Base-by-base conservation (phyloP, 2,888 invertebrate genomes). In the Lepidocyrtoides sp. region DNA sequence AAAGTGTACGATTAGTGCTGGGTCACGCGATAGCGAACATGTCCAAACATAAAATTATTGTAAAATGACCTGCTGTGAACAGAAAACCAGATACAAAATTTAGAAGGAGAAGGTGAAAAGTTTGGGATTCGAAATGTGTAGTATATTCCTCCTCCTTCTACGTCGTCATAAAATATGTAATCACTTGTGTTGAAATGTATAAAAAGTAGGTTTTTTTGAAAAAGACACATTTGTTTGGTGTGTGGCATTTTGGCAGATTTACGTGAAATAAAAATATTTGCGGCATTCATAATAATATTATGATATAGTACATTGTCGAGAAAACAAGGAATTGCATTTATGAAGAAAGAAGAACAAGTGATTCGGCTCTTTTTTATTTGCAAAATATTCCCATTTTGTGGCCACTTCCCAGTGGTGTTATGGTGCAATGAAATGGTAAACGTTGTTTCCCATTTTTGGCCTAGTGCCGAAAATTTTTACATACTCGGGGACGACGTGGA, bases 301-400 rank as follows among this genome's bases (percentile, higher is more conserved):
- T 20, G 54, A 54, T 54, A 44, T 44, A 17, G 4, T 54, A 17
- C 14, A 60, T 60, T 60, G 60, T 60, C 10, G 17, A 26, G 26
- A 60, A 60, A 12, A 1, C 5, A 26, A 26, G 60, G 26, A 60
- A 10, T 60, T 60, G 60, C 26, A 26, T 26, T n/a, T n/a, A n/a
- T 32, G 7, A 60, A 14, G 5, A 20, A 23, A 23, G 12, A 32
- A 41, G 12, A 20, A 69, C 69, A 69, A 69, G 69, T 41, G 51
- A 2, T 26, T 51, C n/a, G 14, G 51, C 14, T 26, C 26, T 20
- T 44, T 44, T 44, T 44, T 8, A 2, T 17, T 51, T 51, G 69
- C 41, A 77, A 51, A 77, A 48, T 77, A 77, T 51, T 77, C 32
- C 75, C 48, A 51, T 48, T 77, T 77, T 77, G 77, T 77, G 77